phyloP scores from a whole-genome alignment of 1,140 invertebrate genomes.

The Asobara japonica region DNA sequence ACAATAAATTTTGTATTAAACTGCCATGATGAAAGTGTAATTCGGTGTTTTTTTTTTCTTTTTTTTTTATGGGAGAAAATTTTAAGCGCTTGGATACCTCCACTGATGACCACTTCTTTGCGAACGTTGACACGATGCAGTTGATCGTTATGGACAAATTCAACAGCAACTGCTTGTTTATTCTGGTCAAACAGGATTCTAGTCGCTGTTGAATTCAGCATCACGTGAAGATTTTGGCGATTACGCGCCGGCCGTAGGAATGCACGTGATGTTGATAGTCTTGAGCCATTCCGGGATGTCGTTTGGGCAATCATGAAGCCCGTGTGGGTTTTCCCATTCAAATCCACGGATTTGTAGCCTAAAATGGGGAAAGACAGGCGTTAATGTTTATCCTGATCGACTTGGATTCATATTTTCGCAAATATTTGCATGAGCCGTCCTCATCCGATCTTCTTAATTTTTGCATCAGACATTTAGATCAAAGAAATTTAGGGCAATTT shows the following conservation, averaged over 20 bases:
- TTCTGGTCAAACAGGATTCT: conserved; percentile 76
- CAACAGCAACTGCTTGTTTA: conserved; percentile 77
- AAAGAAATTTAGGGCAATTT: no score
- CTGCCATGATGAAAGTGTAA: background rate
- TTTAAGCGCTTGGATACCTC: conserved; percentile 24
- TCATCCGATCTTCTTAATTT: no score
- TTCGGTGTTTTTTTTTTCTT: background rate
- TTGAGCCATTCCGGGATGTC: conserved; percentile 87
- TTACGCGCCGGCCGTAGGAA: conserved; percentile 83
- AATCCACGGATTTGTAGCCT: conserved; percentile 83
- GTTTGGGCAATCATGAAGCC: conserved; percentile 88
- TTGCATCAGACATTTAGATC: no score
- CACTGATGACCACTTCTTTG: conserved; percentile 75
- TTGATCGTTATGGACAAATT: conserved; percentile 71
- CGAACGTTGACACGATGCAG: conserved; percentile 55
- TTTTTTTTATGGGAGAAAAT: no score
- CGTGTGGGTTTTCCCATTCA: conserved; percentile 84
- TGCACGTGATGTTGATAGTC: conserved; percentile 82
- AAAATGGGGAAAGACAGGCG: background rate
- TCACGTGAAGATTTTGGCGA: conserved; percentile 79
- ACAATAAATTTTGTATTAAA: background rate
- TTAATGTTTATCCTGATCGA: no score
- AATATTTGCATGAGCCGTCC: no score
- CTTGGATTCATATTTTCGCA: no score
- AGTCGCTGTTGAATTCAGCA: conserved; percentile 80